Evolutionary conservation across 2,113 vertebrate genomes (phyloP).

Genomic region (Planiliza haematocheilus): DNA sequence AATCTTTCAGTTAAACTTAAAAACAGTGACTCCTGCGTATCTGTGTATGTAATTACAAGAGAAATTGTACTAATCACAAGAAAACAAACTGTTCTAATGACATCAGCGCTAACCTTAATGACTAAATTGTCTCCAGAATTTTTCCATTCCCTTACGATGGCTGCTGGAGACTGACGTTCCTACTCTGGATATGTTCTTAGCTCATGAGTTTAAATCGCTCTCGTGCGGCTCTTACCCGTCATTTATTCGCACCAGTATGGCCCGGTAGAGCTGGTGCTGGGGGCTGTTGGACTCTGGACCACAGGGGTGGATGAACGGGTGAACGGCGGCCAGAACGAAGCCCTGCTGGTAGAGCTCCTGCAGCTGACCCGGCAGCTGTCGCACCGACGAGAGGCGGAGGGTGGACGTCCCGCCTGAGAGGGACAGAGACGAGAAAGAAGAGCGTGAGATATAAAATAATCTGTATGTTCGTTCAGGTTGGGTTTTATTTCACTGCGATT

Average conservation of each 20-base stretch:
- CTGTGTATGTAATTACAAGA: not conserved
- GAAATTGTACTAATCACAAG: not conserved
- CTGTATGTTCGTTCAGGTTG: not conserved
- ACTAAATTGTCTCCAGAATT: not conserved
- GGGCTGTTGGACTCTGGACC: constrained; percentile 87
- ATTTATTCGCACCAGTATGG: constrained; percentile 91
- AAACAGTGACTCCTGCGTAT: too few species aligned
- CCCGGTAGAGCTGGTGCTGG: constrained; percentile 93
- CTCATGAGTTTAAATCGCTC: too few species aligned
- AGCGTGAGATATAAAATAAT: not conserved
- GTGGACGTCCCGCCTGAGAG: constrained; percentile 88
- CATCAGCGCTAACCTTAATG: not conserved
- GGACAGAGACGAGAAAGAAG: constrained; percentile 27
- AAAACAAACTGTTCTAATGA: not conserved
- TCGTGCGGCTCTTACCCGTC: constrained; percentile 90
- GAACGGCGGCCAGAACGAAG: constrained; percentile 90
- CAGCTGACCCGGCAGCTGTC: constrained; percentile 92
- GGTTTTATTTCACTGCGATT: not conserved
- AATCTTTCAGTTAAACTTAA: too few species aligned
- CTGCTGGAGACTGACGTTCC: too few species aligned
- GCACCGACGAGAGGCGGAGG: constrained; percentile 90
- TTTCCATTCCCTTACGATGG: too few species aligned
- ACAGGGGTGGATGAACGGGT: constrained; percentile 93
- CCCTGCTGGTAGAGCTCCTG: constrained; percentile 96
- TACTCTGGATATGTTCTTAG: too few species aligned